Evolutionary conservation across 2,113 vertebrate genomes (phyloP).

Genomic region (Colinus virginianus): DNA sequence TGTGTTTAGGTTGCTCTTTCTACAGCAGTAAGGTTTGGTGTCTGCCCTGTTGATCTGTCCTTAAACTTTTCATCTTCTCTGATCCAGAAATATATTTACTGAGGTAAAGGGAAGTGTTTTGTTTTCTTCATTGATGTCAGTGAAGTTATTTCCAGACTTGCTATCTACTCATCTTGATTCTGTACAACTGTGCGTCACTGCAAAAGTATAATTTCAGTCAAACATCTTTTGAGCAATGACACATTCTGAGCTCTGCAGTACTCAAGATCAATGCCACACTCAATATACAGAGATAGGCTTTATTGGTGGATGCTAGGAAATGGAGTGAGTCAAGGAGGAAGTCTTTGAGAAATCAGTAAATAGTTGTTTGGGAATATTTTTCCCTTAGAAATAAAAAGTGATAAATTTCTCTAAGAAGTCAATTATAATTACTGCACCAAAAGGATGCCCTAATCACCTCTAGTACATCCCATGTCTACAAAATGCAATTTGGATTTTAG

Average conservation of each 20-base stretch:
- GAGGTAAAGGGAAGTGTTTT: not conserved
- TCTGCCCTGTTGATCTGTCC: not conserved
- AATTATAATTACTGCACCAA: slow-evolving; percentile 12
- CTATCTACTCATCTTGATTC: not conserved
- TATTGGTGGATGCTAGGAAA: not conserved
- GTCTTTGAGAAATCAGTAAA: not conserved
- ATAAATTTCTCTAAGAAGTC: not conserved
- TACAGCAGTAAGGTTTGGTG: not conserved
- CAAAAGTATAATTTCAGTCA: not conserved
- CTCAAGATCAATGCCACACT: not conserved
- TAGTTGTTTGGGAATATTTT: not conserved
- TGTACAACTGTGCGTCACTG: accelerated
- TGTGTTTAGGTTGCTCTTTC: not conserved
- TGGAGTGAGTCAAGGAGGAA: not conserved
- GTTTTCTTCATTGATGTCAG: not conserved
- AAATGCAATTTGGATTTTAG: slow-evolving; percentile 24
- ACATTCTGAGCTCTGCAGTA: not conserved
- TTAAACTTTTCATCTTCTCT: not conserved
- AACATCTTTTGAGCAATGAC: not conserved
- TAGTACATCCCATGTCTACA: not conserved
- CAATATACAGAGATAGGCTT: not conserved
- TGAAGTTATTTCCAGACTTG: not conserved
- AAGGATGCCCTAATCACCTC: not conserved
- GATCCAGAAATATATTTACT: not conserved
- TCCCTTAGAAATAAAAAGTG: not conserved